Base-by-base conservation (phyloP, 2,113 vertebrate genomes). In the Albula glossodonta region DNA sequence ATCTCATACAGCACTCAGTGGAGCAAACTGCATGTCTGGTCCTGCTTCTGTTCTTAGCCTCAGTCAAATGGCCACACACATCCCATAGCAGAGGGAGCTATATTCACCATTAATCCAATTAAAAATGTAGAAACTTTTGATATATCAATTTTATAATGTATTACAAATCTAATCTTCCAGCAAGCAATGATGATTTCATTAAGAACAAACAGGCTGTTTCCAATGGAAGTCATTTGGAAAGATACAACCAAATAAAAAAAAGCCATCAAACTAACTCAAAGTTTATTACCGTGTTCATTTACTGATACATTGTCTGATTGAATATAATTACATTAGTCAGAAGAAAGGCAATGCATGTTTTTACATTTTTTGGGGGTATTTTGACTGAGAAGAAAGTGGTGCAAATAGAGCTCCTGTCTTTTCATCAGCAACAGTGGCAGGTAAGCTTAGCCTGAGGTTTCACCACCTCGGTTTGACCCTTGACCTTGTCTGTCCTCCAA, bases 401-500 rank as follows among this genome's bases (percentile, higher is more conserved):
- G 57, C 41, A 49, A 70, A 50, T 48, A n/a, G 57, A 83, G 17
- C 51, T 51, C 49, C 50, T n/a, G 22, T 5, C 80, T 51, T 81
- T 48, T 81, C 80, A 81, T 13, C 51, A 11, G 51, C 31, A 49
- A 12, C 25, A 19, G 22, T 15, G 79, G 15, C 48, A 66, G 50
- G 10, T 57, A 60, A 17, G 22, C 60, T 31, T 86, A 22, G 80
- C 80, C 60, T 22, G 80, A 49, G 12, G 41, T 90, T 85, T 89
- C 90, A 90, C 84, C 88, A 84, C 81, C 81, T 83, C 79, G 66
- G 86, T 83, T 86, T 90, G 89, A 88, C 86, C 89, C 85, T 81
- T 85, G 87, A 25, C 87, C 87, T 90, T 84, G 94, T 93, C 93
- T 90, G 92, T 87, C 80, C 84, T 91, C 89, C 9, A 2, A 13